Conservation (phyloP, 1,140 invertebrate genomes). For the Drepana arcuata region DNA sequence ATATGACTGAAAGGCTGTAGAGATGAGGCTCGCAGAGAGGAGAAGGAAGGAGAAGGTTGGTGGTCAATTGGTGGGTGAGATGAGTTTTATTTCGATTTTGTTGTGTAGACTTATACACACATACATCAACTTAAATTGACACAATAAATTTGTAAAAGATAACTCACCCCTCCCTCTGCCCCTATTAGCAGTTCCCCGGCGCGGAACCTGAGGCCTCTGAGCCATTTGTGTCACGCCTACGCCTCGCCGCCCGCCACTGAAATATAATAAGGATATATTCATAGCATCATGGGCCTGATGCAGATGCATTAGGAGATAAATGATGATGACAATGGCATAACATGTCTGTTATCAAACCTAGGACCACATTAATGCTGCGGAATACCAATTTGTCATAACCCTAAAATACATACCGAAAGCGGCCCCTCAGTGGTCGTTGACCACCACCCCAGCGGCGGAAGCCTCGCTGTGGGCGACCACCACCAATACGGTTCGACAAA, state of each 20-base stretch:
- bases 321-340: not conserved
- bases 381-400: too few species aligned
- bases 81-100: not conserved
- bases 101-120: not conserved
- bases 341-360: not conserved
- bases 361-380: too few species aligned
- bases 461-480: constrained; percentile 2
- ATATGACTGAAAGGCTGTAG: too few species aligned
- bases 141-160: not conserved
- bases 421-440: constrained; percentile 1
- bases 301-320: not conserved
- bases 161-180: constrained; percentile 5
- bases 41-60: not conserved
- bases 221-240: not conserved
- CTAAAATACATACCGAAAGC: constrained; percentile 4
- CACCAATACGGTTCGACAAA: not conserved
- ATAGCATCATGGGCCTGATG: too few species aligned
- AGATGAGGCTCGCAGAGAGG: too few species aligned
- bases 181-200: not conserved
- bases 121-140: not conserved
- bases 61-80: not conserved
- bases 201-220: not conserved
- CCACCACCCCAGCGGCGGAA: constrained; percentile 9
- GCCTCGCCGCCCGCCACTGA: constrained; percentile 1
- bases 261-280: not conserved